Conservation (phyloP, 2,888 invertebrate species). For the Mythimna loreyi region DNA sequence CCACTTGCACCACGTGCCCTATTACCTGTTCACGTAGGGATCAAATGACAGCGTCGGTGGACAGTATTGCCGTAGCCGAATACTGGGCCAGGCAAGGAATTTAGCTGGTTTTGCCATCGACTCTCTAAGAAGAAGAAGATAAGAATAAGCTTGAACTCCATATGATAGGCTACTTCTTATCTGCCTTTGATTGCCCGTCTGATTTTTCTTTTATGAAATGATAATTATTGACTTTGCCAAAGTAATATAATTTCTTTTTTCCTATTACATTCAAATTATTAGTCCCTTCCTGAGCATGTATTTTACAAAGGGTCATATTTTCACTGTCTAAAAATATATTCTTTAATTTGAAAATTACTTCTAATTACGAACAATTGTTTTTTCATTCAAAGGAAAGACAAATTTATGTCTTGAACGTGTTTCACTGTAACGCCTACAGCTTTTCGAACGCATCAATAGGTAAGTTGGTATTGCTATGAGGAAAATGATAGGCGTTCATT, state of each 20-base stretch:
- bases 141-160: too few relatives aligned
- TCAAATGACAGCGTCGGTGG: too few relatives aligned
- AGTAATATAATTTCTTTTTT: neutral
- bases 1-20: too few relatives aligned
- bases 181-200: too few relatives aligned
- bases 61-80: too few relatives aligned
- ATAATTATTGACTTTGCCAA: neutral
- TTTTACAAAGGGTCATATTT: constrained; percentile 5
- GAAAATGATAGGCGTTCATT: constrained; percentile 66
- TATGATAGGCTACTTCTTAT: too few relatives aligned
- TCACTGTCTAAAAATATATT: constrained; percentile 7
- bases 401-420: constrained; percentile 26
- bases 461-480: constrained; percentile 57
- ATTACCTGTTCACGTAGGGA: too few relatives aligned
- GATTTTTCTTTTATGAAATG: neutral
- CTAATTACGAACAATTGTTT: constrained; percentile 20
- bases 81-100: too few relatives aligned
- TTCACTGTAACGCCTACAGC: constrained; percentile 40
- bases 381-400: constrained; percentile 1
- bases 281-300: neutral
- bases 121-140: too few relatives aligned
- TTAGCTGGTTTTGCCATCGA: too few relatives aligned
- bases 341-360: constrained; percentile 19
- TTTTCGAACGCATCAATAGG: constrained; percentile 39
- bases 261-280: neutral